Percentiles rank a stretch among this genome's conserved stretches.
phyloP scores from a whole-genome alignment of 2,113 vertebrate species.

The Indicator maculatus region DNA sequence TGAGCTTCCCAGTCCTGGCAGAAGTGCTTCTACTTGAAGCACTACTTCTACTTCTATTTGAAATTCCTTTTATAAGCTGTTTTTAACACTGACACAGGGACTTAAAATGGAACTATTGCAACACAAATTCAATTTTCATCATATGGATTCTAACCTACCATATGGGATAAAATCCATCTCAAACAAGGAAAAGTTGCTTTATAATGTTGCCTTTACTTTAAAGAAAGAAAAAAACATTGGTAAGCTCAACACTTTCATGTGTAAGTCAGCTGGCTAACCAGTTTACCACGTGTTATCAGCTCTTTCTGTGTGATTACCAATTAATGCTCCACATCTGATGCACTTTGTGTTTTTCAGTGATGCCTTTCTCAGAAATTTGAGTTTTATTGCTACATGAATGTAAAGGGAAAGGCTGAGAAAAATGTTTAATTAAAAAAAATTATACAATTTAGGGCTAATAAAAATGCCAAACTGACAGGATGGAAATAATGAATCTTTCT shows the following conservation, averaged over 20 bases:
- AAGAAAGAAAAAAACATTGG: neutral
- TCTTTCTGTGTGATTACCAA: neutral
- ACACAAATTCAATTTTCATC: neutral
- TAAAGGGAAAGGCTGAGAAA: constrained; percentile 26
- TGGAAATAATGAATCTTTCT: constrained; percentile 24
- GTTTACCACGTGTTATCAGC: neutral
- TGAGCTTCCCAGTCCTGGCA: neutral
- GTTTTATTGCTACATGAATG: neutral
- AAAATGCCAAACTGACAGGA: neutral
- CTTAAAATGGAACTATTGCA: neutral
- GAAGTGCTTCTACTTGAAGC: neutral
- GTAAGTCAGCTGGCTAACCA: neutral
- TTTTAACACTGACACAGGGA: neutral
- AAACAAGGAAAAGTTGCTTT: neutral
- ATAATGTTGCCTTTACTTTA: neutral
- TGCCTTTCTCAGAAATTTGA: neutral
- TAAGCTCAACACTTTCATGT: neutral
- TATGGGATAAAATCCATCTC: neutral
- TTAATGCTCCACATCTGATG: neutral
- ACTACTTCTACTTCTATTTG: neutral
- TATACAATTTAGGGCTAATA: constrained; percentile 8
- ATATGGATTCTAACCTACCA: neutral
- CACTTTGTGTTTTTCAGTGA: neutral
- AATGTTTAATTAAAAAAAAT: constrained; percentile 9
- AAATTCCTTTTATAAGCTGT: neutral